Conservation (phyloP, 2,888 invertebrate species). For the Formica aserva region DNA sequence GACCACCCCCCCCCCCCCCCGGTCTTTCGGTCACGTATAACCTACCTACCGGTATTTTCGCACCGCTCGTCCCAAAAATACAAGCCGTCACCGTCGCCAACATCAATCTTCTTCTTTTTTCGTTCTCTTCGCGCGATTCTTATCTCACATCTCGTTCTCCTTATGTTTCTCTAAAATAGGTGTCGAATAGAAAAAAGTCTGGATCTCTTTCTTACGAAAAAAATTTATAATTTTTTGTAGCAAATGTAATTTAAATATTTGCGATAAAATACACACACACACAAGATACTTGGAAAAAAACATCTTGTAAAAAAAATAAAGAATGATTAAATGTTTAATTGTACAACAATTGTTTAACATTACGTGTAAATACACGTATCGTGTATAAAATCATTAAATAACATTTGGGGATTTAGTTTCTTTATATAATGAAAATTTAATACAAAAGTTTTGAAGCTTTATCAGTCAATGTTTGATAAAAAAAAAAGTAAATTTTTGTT, state of each 20-base stretch:
- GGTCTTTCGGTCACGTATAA: slow-evolving; percentile 45
- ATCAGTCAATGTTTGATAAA: not conserved
- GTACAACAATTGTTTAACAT: too few species aligned
- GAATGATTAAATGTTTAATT: not conserved
- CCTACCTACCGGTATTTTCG: slow-evolving; percentile 45
- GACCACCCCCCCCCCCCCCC: not conserved
- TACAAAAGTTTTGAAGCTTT: not conserved
- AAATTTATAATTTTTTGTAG: not conserved
- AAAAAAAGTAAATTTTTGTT: not conserved
- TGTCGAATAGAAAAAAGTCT: not conserved
- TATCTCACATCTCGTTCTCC: not conserved
- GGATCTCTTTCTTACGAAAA: not conserved
- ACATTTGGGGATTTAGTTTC: not conserved
- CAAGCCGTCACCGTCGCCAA: not conserved
- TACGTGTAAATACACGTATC: too few species aligned
- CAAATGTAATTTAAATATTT: not conserved
- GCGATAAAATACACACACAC: not conserved
- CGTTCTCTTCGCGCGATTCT: slow-evolving; percentile 11
- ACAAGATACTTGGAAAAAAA: not conserved
- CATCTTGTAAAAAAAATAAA: not conserved
- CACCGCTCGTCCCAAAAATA: slow-evolving; percentile 40
- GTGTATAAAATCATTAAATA: not conserved
- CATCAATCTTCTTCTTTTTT: slow-evolving; percentile 31
- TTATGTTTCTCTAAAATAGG: not conserved
- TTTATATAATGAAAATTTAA: not conserved